Base-by-base conservation (phyloP, 2,888 invertebrate genomes). In the Temnothorax rugatulus region DNA sequence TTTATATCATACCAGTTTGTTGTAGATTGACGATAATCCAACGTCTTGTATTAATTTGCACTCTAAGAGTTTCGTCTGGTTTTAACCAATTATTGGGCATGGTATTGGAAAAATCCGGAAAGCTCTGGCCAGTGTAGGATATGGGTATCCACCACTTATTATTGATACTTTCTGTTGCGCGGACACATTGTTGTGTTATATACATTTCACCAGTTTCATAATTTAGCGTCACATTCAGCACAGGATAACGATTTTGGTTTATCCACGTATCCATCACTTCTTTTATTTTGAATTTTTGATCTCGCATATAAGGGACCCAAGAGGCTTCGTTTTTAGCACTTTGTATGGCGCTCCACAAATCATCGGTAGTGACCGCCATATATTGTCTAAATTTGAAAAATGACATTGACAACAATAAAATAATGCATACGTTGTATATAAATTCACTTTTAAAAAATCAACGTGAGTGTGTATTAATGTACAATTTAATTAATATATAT, bases 1-100 rank as follows among this genome's bases (percentile, higher is more conserved):
- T 41, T 5, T 21, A 18, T 71, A 4, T 34, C 1, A 4, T 92
- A 96, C 96, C 96, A 86, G 96, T 96, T 92, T 96, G 96, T 89
- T 96, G 96, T 50, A 96, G 94, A 91, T 81, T 81, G 18, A 81
- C 0, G 11, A 81, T 74, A 11, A 73, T 34, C 57, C 68, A 44
- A 47, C 21, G 50, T 15, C 59, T 21, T 21, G 76, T 2, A 25
- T 34, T 5, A n/a, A 63, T n/a, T 21, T 11, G 0, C 18, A 76
- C 76, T 0, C 29, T 83, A 8, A 87, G 75, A 18, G 52, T 38
- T 3, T 68, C 8, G 15, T 83, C 47, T 11, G 83, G 77, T n/a
- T 18, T 54, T 8, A 88, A 34, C 86, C 84, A 88, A 34, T 64
- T 8, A 38, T n/a, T 66, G 3, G 90, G 85, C 7, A 68, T 25